Evolutionary conservation across 2,797 vertebrate genomes (phyloP).

Genomic region (Pteropus rufus): DNA sequence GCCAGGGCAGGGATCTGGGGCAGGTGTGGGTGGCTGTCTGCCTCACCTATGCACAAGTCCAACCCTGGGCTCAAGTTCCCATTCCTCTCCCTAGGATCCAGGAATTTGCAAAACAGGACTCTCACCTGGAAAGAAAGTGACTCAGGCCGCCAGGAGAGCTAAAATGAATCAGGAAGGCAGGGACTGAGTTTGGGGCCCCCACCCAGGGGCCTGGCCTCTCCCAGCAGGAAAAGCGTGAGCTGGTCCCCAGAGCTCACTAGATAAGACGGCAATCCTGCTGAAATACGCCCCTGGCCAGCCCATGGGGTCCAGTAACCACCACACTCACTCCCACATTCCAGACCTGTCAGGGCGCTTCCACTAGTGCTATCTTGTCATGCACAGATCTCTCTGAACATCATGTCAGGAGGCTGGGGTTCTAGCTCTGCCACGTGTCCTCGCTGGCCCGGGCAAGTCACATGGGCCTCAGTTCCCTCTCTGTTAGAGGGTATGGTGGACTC

Average conservation of each 20-base stretch:
- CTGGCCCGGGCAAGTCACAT: not conserved
- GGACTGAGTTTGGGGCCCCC: not conserved
- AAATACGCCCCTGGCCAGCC: slow-evolving; percentile 17
- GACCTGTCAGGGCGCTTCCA: slow-evolving; percentile 48
- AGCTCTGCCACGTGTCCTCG: rapidly evolving
- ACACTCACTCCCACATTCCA: slow-evolving; percentile 63
- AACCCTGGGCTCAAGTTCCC: not conserved
- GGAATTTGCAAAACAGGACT: slow-evolving; percentile 51
- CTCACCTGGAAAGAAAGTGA: slow-evolving; percentile 64
- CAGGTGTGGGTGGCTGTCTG: not conserved
- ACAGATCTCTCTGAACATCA: not conserved
- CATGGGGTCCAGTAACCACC: not conserved
- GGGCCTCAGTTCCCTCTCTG: not conserved
- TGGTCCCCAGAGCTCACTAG: not conserved
- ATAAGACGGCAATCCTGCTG: slow-evolving; percentile 27
- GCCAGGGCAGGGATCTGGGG: slow-evolving; percentile 40
- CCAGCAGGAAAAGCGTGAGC: slow-evolving; percentile 41
- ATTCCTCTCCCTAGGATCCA: slow-evolving; percentile 4
- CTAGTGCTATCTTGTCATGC: slow-evolving; percentile 4
- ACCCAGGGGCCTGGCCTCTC: slow-evolving; percentile 58
- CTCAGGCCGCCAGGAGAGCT: slow-evolving; percentile 54
- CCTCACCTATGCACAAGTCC: not conserved
- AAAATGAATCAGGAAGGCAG: slow-evolving; percentile 69
- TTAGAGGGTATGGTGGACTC: too few species aligned
- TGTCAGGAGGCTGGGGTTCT: not conserved